Conservation (phyloP, 2,888 invertebrate genomes). For the Aphrophora alni region DNA sequence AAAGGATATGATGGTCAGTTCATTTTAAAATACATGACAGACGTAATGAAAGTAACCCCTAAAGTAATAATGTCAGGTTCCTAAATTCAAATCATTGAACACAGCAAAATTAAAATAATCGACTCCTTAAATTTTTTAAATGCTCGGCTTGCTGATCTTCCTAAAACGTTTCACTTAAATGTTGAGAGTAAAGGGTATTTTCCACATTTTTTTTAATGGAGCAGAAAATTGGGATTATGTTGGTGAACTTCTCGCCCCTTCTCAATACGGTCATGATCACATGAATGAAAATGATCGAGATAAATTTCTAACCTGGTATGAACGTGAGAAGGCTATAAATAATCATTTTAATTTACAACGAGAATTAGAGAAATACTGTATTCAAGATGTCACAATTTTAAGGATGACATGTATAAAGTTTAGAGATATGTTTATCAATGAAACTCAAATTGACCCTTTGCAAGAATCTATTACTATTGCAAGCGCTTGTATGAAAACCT, state of each 20-base stretch:
- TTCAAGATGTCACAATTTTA: conserved; percentile 50
- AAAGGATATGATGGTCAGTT: conserved; percentile 10
- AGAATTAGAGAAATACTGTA: conserved; percentile 50
- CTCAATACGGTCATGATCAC: conserved; percentile 23
- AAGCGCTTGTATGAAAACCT: conserved; percentile 47
- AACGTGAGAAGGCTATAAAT: not conserved
- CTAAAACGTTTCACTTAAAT: conserved; percentile 50
- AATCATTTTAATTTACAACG: conserved; percentile 49
- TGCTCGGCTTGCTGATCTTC: conserved; percentile 47
- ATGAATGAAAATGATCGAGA: conserved; percentile 16
- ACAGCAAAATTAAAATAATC: not conserved
- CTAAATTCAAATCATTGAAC: not conserved
- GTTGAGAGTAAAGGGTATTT: conserved; percentile 49
- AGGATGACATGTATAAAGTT: conserved; percentile 51
- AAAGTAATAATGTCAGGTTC: not conserved
- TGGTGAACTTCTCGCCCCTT: not conserved
- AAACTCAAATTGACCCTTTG: conserved; percentile 50
- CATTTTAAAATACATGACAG: conserved; percentile 7
- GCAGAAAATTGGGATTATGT: not conserved
- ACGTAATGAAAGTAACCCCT: conserved; percentile 7
- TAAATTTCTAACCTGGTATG: conserved; percentile 49
- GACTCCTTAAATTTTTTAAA: conserved; percentile 51
- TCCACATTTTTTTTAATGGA: conserved; percentile 39
- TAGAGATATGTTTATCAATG: conserved; percentile 45
- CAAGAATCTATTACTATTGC: conserved; percentile 48